These are phyloP conservation scores for Achlya flavicornis DNA, from an alignment of 2,888 invertebrate species.

Conservation along the genomic window DNA sequence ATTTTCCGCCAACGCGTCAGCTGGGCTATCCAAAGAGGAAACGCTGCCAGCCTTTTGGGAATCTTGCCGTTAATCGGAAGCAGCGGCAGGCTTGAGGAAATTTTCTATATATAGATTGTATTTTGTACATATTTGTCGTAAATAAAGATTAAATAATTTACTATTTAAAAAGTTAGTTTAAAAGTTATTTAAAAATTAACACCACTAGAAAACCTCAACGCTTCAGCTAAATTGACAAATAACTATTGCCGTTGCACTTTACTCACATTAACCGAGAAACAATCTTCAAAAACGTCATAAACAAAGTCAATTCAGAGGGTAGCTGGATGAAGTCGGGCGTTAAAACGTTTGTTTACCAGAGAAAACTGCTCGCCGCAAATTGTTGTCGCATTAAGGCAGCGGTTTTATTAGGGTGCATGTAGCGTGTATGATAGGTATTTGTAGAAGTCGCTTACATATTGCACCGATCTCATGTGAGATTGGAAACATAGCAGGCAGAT, in stretches of 20 bases:
- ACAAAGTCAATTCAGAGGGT: constrained; percentile 27
- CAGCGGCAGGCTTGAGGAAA: no score
- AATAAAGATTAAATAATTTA: no score
- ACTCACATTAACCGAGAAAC: constrained; percentile 9
- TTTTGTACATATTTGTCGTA: no score
- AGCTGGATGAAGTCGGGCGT: constrained; percentile 24
- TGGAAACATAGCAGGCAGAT: background rate
- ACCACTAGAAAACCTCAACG: background rate
- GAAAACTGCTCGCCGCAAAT: constrained; percentile 34
- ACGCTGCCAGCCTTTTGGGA: no score
- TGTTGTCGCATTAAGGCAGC: constrained; percentile 28
- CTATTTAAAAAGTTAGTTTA: no score
- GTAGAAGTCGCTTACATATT: background rate
- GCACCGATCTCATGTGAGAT: background rate
- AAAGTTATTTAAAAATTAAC: background rate
- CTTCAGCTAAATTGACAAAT: background rate
- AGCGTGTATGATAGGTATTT: background rate
- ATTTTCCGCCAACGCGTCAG: no score
- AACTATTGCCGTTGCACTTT: background rate
- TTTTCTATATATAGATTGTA: no score
- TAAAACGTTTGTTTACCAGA: constrained; percentile 32
- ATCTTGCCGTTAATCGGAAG: no score
- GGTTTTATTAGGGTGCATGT: background rate
- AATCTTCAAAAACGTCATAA: constrained; percentile 21
- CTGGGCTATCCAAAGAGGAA: no score